Percentiles rank a stretch among this genome's conserved stretches.
These are phyloP conservation scores for Anastrepha ludens DNA, from an alignment of 1,140 invertebrate species.

Conservation along the genomic window DNA sequence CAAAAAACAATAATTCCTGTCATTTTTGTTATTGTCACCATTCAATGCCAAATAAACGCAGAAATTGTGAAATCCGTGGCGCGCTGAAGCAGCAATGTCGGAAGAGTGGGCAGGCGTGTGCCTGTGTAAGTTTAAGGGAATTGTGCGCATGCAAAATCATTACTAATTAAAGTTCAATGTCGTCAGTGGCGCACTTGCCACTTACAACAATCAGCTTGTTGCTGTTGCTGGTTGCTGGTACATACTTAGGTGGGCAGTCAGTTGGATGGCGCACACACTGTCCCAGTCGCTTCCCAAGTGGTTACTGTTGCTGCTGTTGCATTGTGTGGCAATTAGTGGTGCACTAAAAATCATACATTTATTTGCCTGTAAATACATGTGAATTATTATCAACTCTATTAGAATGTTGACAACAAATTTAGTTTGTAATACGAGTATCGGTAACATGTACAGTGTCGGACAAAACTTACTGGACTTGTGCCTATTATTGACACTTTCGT, in stretches of 20 bases:
- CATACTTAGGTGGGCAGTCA: not conserved
- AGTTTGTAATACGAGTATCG: too few relatives aligned
- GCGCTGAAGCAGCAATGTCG: not conserved
- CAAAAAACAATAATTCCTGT: not conserved
- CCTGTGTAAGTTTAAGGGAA: constrained; percentile 1
- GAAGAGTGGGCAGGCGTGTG: not conserved
- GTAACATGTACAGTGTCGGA: too few relatives aligned
- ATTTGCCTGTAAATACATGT: not conserved
- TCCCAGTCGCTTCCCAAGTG: constrained; percentile 17
- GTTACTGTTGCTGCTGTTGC: not conserved
- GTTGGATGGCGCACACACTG: not conserved
- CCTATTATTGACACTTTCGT: too few relatives aligned
- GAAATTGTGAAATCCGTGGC: constrained; percentile 5
- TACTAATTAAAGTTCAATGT: constrained; percentile 58
- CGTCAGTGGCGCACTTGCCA: constrained; percentile 40
- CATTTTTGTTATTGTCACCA: not conserved
- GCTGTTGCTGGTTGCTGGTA: not conserved
- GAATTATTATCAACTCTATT: constrained; percentile 1
- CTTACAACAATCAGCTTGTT: not conserved
- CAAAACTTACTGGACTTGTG: too few relatives aligned
- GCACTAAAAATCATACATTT: not conserved
- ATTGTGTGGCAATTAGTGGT: constrained; percentile 37
- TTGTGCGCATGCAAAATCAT: constrained; percentile 44
- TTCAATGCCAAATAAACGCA: not conserved
- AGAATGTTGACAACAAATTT: constrained; percentile 17